A percentile compares a stretch with the other conserved stretches of the same genome.
These are phyloP conservation scores for Hippocampus abdominalis DNA, from an alignment of 2,113 vertebrate species.

Conservation along the genomic window DNA sequence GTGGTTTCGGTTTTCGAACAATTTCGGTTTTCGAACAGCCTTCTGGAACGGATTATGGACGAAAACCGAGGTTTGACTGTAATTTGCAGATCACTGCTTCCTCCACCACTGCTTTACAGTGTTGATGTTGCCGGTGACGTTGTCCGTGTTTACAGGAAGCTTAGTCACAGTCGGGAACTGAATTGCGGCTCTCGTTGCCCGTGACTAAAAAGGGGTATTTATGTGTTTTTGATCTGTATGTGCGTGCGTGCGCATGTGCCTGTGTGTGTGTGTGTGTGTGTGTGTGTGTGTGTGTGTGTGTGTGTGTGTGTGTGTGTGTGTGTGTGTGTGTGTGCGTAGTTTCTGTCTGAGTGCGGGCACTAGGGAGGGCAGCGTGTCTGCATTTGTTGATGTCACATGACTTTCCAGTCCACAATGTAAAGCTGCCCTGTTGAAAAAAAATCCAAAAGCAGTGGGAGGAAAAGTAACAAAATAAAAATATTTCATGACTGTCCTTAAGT, in stretches of 20 bases:
- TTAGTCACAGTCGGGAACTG: conserved; percentile 53
- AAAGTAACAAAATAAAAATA: background rate
- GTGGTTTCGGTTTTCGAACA: too few relatives aligned
- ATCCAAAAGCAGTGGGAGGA: background rate
- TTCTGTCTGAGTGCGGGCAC: conserved; percentile 43
- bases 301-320: background rate
- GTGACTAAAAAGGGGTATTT: conserved; percentile 31
- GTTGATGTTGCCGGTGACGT: conserved; percentile 58
- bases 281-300: background rate
- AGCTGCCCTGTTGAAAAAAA: conserved; percentile 17
- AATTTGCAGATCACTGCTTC: background rate
- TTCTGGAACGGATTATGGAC: too few relatives aligned
- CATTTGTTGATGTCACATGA: conserved; percentile 67
- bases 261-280: background rate
- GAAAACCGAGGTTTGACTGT: too few relatives aligned
- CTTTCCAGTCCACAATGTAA: conserved; percentile 57
- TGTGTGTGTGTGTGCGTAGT: background rate
- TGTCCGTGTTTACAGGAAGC: conserved; percentile 56
- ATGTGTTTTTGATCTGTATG: conserved; percentile 45
- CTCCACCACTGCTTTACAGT: conserved; percentile 5
- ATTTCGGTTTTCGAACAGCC: too few relatives aligned
- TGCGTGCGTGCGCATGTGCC: too few relatives aligned
- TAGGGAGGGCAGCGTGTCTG: conserved; percentile 36
- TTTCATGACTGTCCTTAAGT: background rate
- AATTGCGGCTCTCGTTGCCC: conserved; percentile 49